Evolutionary conservation across 2,113 vertebrate genomes (phyloP).

Genomic region (Nyctibius bracteatus): DNA sequence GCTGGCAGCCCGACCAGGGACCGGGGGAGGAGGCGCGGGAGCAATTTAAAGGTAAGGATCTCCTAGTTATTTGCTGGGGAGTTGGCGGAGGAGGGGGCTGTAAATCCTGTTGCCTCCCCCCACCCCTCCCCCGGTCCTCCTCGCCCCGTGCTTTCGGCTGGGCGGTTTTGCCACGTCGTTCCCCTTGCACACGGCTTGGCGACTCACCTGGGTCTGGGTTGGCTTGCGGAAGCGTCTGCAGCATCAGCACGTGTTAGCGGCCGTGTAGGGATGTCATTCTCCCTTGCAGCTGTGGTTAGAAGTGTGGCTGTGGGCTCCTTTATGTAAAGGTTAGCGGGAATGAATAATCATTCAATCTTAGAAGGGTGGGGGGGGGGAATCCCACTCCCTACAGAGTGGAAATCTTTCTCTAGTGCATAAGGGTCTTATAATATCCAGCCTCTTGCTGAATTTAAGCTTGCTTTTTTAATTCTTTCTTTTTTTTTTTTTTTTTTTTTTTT

Average conservation of each 20-base stretch:
- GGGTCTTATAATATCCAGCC: not conserved
- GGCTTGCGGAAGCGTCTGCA: not conserved
- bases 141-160: not conserved
- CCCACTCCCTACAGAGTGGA: not conserved
- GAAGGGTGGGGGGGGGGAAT: not conserved
- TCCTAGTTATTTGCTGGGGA: not conserved
- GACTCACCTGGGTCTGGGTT: not conserved
- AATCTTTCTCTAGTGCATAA: not conserved
- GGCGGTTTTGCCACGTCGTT: not conserved
- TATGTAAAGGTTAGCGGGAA: not conserved
- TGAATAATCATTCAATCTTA: not conserved
- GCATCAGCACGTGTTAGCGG: rapidly evolving
- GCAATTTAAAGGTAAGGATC: not conserved
- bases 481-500: too few relatives aligned
- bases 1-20: not conserved
- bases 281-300: not conserved
- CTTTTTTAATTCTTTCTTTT: not conserved
- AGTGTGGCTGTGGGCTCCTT: not conserved
- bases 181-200: not conserved
- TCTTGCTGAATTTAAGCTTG: not conserved
- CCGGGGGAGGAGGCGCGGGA: not conserved
- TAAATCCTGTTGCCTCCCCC: not conserved
- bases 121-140: not conserved
- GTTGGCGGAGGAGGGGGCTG: not conserved
- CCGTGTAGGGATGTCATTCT: not conserved